Conservation (phyloP, 1,140 invertebrate genomes). For the Penaeus chinensis region DNA sequence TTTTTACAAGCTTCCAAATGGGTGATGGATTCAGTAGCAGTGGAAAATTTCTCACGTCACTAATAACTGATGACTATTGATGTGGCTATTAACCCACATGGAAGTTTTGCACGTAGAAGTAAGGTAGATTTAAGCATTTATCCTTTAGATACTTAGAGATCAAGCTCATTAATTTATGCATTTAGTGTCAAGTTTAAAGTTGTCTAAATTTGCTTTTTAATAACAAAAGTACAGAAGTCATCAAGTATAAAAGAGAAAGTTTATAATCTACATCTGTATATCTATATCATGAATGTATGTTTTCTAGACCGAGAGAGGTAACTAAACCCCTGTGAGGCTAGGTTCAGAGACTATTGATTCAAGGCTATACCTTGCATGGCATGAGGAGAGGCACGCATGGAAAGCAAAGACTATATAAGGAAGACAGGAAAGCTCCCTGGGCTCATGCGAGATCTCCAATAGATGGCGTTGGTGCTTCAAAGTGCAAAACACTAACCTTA, state of each 20-base stretch:
- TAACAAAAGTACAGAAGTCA: neutral
- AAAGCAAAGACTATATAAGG: no score
- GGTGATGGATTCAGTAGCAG: neutral
- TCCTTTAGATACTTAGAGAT: conserved; percentile 51
- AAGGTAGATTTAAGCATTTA: conserved; percentile 59
- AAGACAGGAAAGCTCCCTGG: no score
- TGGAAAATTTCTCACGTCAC: neutral
- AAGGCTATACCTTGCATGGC: no score
- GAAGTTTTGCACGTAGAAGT: conserved; percentile 56
- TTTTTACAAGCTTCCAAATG: conserved; percentile 36
- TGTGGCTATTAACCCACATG: conserved; percentile 14
- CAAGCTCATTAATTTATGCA: conserved; percentile 46
- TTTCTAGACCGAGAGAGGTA: conserved; percentile 13
- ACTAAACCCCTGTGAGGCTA: neutral
- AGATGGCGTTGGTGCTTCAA: no score
- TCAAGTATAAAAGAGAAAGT: neutral
- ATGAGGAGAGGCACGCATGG: no score
- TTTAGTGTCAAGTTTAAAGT: conserved; percentile 39
- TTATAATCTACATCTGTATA: neutral
- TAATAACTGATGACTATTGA: neutral
- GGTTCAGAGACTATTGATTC: no score
- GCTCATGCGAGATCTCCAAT: no score
- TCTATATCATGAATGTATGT: conserved; percentile 29
- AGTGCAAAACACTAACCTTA: no score
- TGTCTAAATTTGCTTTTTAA: conserved; percentile 41